Conservation (phyloP, 2,113 vertebrate species). For the Rhinogobius similis region DNA sequence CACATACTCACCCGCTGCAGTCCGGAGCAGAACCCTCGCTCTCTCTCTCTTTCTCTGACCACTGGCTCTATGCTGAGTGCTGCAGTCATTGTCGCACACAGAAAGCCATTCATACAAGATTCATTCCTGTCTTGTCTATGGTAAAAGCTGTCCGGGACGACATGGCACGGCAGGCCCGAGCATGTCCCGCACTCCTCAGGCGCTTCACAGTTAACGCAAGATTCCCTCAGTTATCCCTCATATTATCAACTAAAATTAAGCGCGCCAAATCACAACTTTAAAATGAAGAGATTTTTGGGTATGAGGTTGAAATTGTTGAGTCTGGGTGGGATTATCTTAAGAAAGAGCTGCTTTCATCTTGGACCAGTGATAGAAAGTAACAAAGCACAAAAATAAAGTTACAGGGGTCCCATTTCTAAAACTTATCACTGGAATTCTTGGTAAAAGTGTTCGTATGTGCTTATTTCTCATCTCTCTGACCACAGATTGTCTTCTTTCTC, state of each 20-base stretch:
- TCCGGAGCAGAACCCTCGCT: slow-evolving; percentile 43
- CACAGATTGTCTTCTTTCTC: too few species aligned
- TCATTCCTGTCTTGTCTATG: slow-evolving; percentile 68
- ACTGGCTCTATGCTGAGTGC: slow-evolving; percentile 51
- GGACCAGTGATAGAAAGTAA: too few species aligned
- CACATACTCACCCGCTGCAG: slow-evolving; percentile 34
- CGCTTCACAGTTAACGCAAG: slow-evolving; percentile 47
- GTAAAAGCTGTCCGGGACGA: slow-evolving; percentile 62
- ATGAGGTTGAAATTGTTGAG: slow-evolving; percentile 76
- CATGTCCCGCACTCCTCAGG: slow-evolving; percentile 58
- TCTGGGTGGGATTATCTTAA: slow-evolving; percentile 62
- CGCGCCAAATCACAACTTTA: slow-evolving; percentile 14
- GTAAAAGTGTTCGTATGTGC: too few species aligned
- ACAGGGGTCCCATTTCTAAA: too few species aligned
- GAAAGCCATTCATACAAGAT: slow-evolving; percentile 71
- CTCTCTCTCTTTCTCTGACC: slow-evolving; percentile 51
- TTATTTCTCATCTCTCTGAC: too few species aligned
- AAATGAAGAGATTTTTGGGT: slow-evolving; percentile 29
- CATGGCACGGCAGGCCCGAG: slow-evolving; percentile 61
- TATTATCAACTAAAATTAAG: slow-evolving; percentile 23
- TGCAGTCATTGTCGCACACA: slow-evolving; percentile 73
- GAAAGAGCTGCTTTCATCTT: too few species aligned
- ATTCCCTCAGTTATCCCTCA: slow-evolving; percentile 48
- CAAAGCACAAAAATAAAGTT: too few species aligned
- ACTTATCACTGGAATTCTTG: too few species aligned